These are phyloP conservation scores for Eupithecia dodoneata DNA, from an alignment of 2,888 invertebrate species.

Conservation along the genomic window DNA sequence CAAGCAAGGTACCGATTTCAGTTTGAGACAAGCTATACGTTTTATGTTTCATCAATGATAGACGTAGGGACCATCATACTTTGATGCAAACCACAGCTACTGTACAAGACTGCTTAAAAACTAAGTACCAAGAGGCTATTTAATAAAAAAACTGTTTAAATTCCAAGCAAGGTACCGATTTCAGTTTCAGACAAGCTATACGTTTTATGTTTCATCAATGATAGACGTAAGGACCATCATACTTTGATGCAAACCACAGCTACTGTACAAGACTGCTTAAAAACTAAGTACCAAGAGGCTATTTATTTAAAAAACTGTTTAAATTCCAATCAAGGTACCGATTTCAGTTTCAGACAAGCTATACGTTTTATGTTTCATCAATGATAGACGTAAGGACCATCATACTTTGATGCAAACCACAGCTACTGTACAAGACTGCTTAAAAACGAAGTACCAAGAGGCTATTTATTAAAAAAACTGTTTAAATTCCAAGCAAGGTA, in stretches of 20 bases:
- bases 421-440: conserved; percentile 4
- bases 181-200: too few species aligned
- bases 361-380: not conserved
- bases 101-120: not conserved
- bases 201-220: not conserved
- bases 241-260: conserved; percentile 3
- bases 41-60: not conserved
- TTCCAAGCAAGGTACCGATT: too few species aligned
- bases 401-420: conserved; percentile 1
- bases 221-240: not conserved
- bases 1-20: too few species aligned
- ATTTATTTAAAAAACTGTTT: too few species aligned
- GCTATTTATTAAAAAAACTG: not conserved
- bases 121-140: not conserved
- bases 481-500: too few species aligned
- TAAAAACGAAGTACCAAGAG: not conserved
- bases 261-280: not conserved
- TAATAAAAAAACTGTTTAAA: too few species aligned
- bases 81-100: conserved; percentile 5
- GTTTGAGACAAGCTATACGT: too few species aligned
- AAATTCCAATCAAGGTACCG: too few species aligned
- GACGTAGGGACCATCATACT: conserved; percentile 5
- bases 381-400: not conserved
- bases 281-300: not conserved
- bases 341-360: too few species aligned